These are phyloP conservation scores for Heliopora coerulea DNA, from an alignment of 92 coral and sea anemone species.

Conservation along the genomic window DNA sequence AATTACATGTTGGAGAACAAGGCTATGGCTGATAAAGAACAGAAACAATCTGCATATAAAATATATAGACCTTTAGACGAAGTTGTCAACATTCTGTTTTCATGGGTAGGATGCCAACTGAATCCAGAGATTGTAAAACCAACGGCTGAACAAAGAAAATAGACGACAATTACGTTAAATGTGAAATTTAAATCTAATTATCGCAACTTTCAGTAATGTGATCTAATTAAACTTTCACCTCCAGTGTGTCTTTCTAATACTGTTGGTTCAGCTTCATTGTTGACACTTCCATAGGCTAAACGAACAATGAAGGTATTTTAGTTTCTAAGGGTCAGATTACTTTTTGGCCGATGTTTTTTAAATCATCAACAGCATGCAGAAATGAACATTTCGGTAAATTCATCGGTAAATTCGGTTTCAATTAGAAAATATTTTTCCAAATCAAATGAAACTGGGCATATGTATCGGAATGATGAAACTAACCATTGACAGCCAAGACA, in stretches of 20 bases:
- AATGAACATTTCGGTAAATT: too few relatives aligned
- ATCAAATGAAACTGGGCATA: too few relatives aligned
- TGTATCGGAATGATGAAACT: too few relatives aligned
- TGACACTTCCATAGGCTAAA: slow-evolving; percentile 59
- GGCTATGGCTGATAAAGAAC: too few relatives aligned
- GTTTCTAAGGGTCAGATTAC: not conserved
- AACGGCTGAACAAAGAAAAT: slow-evolving; percentile 45
- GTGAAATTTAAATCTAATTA: not conserved
- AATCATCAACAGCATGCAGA: too few relatives aligned
- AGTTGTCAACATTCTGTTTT: slow-evolving; percentile 80
- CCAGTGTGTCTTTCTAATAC: slow-evolving; percentile 78
- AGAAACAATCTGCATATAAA: not conserved
- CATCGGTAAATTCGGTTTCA: too few relatives aligned
- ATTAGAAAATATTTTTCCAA: too few relatives aligned
- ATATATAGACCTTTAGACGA: slow-evolving; percentile 69
- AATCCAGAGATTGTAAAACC: slow-evolving; percentile 71
- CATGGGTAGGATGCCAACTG: slow-evolving; percentile 90
- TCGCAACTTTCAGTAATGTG: not conserved
- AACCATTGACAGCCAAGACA: too few relatives aligned
- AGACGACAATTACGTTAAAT: too few relatives aligned
- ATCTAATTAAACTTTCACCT: slow-evolving; percentile 44
- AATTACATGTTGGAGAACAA: too few relatives aligned
- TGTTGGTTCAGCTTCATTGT: slow-evolving; percentile 80
- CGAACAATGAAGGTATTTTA: not conserved
- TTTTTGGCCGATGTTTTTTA: too few relatives aligned